Base-by-base conservation (phyloP, 2,113 vertebrate genomes). In the Leptosomus discolor region DNA sequence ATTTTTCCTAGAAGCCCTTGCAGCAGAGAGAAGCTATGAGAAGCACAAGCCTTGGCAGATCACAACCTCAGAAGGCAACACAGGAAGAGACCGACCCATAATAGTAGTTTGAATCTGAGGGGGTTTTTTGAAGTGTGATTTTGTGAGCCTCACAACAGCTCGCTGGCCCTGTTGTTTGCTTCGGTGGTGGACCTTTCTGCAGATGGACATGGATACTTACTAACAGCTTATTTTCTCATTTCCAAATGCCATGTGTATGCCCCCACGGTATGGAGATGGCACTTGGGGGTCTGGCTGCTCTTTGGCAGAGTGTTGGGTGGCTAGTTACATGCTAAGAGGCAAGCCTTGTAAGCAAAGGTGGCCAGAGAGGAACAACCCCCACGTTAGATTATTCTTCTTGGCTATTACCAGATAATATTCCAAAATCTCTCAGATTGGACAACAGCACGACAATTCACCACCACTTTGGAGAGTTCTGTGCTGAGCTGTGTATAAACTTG, bases 361-460 rank as follows among this genome's bases (percentile, higher is more conserved):
- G 48, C 26, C 1, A 8, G 11, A 11, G 17, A 82, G 8, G 9
- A 20, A 21, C 51, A 46, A 29, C n/a, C 8, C 8, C 43, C 34
- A 20, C 1, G 3, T 36, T 1, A 32, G 16, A 30, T 48, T 60
- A 85, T 69, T 56, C 61, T 27, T 69, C 24, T 85, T 18, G 27
- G 4, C 1, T 67, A 4, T 60, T 68, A 43, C 12, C 39, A 65
- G 53, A 24, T 51, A 29, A 36, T 41, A 27, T 19, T 81, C 46
- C 56, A 77, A 76, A 57, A 15, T 23, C 50, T 45, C 41, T 11
- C 37, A 14, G 56, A 6, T 34, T 73, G 30, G 36, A 8, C 15
- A 36, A 3, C 1, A 2, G 4, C 19, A 8, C n/a, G n/a, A n/a
- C n/a, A n/a, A n/a, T n/a, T n/a, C n/a, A n/a, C 37, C 7, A 1